phyloP scores from a whole-genome alignment of 2,797 vertebrate genomes.

The Pangasius larnaudii region DNA sequence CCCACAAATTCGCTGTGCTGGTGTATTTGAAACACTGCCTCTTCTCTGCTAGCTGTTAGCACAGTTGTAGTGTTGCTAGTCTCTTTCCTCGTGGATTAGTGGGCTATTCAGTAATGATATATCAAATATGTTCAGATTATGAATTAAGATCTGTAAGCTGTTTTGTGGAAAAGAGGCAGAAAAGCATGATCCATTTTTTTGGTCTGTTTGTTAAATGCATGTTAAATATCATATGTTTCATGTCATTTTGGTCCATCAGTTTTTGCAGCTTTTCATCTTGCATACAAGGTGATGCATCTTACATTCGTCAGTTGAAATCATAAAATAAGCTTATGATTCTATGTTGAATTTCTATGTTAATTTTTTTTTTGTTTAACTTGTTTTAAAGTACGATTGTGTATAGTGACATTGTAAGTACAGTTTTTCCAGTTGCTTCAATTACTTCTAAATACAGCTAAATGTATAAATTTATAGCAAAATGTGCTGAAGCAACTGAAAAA shows the following conservation, averaged over 20 bases:
- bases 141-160: background rate
- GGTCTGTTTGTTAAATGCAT: conserved; percentile 23
- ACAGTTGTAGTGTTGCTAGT: background rate
- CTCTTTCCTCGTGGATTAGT: background rate
- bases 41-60: conserved; percentile 35
- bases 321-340: background rate
- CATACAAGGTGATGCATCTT: background rate
- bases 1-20: conserved; percentile 6
- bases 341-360: background rate
- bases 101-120: background rate
- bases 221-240: background rate
- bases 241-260: conserved; percentile 38
- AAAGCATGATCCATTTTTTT: background rate
- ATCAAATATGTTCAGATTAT: background rate
- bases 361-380: background rate
- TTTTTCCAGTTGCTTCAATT: conserved; percentile 14
- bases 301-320: background rate
- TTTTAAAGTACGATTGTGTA: background rate
- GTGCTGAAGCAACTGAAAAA: background rate
- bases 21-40: conserved; percentile 35
- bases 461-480: background rate
- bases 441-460: background rate
- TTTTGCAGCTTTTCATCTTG: background rate
- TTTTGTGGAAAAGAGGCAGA: conserved; percentile 47
- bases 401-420: no score